phyloP scores from a whole-genome alignment of 2,113 vertebrate genomes.

The Ranitomeya variabilis region DNA sequence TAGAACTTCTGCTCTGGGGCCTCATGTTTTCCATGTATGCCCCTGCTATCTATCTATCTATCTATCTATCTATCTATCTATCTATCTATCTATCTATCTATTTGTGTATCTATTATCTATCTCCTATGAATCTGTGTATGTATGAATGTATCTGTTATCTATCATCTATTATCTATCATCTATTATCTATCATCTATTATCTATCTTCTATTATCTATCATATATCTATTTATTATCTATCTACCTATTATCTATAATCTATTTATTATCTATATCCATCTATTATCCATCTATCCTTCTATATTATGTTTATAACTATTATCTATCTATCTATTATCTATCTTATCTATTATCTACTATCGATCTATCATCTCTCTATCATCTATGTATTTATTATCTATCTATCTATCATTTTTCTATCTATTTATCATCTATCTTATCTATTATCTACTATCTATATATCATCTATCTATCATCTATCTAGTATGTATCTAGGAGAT shows the following conservation, averaged over 20 bases:
- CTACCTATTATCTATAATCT: background rate
- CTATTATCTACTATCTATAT: no score
- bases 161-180: background rate
- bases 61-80: background rate
- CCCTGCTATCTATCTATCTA: background rate
- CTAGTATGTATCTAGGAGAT: background rate
- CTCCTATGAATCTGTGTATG: background rate
- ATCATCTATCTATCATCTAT: no score
- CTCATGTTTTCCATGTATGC: background rate
- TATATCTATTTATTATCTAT: background rate
- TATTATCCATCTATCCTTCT: no score
- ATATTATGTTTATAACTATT: background rate
- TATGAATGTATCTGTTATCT: background rate
- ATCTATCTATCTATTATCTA: constrained; percentile 3
- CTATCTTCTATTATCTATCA: background rate
- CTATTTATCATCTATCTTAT: background rate
- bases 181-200: no score
- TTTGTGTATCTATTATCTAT: background rate
- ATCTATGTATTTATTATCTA: background rate
- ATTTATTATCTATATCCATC: background rate
- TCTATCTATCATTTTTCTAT: background rate
- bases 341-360: background rate
- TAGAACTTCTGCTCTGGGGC: no score
- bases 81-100: background rate
- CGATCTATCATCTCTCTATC: background rate